These are phyloP conservation scores for Adrianichthys oophorus DNA, from an alignment of 2,797 vertebrate genomes.

Conservation along the genomic window DNA sequence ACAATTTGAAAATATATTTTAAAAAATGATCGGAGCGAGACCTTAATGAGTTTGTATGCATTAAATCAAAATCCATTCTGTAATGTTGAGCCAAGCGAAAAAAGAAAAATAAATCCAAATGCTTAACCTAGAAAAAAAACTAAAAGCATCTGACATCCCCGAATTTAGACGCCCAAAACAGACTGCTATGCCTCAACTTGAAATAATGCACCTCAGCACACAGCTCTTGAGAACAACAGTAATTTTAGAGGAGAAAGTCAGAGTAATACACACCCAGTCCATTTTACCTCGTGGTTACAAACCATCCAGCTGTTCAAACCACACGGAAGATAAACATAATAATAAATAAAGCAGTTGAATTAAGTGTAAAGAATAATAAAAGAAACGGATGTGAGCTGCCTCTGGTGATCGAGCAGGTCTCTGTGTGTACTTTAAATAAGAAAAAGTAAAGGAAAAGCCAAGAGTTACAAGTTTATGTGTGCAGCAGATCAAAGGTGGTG, in stretches of 20 bases:
- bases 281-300: constrained; percentile 33
- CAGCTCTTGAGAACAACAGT: constrained; percentile 13
- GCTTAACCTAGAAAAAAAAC: not conserved
- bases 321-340: constrained; percentile 39
- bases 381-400: constrained; percentile 39
- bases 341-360: constrained; percentile 36
- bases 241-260: constrained; percentile 19
- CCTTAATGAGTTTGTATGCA: not conserved
- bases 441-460: constrained; percentile 29
- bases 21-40: too few relatives aligned
- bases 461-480: constrained; percentile 21
- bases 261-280: constrained; percentile 48
- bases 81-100: constrained; percentile 9
- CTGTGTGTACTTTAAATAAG: constrained; percentile 34
- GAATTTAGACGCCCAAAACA: constrained; percentile 27
- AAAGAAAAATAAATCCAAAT: constrained; percentile 2
- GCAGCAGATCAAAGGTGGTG: constrained; percentile 5
- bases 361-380: constrained; percentile 50
- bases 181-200: constrained; percentile 20
- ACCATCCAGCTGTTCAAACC: constrained; percentile 49
- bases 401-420: constrained; percentile 40
- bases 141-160: constrained; percentile 34
- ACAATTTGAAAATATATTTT: too few relatives aligned
- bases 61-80: constrained; percentile 4
- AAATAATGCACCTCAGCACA: constrained; percentile 35